These are phyloP conservation scores for Drymonia ruficornis DNA, from an alignment of 2,888 invertebrate genomes.

Conservation along the genomic window DNA sequence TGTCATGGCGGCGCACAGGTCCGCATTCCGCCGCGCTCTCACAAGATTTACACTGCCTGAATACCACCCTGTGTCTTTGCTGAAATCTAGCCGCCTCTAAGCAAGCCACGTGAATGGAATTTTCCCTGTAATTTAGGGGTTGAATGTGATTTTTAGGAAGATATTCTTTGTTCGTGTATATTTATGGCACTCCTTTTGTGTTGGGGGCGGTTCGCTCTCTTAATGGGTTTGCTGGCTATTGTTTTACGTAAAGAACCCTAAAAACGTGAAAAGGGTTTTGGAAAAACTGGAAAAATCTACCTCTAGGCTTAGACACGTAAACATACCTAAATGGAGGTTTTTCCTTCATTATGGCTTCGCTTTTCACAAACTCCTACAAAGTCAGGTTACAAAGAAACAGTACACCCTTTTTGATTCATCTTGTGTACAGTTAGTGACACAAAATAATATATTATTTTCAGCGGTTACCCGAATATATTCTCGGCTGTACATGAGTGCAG, in stretches of 20 bases:
- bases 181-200: conserved; percentile 2
- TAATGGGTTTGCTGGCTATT: background rate
- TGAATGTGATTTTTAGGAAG: conserved; percentile 27
- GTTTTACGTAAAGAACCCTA: conserved; percentile 2
- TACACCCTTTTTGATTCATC: no score
- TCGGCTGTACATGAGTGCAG: background rate
- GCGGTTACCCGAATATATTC: background rate
- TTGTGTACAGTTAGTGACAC: no score
- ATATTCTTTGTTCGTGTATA: conserved; percentile 16
- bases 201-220: conserved; percentile 2
- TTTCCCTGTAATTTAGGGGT: conserved; percentile 31
- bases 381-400: no score
- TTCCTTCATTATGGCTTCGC: no score
- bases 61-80: conserved; percentile 55
- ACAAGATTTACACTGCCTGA: conserved; percentile 58
- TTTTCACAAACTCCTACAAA: no score
- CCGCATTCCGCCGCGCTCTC: conserved; percentile 52
- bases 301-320: no score
- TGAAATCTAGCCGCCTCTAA: conserved; percentile 42
- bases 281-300: no score
- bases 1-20: conserved; percentile 58
- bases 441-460: no score
- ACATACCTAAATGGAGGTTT: no score
- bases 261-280: no score
- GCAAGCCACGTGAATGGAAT: conserved; percentile 43